Conservation (phyloP, 2,113 vertebrate genomes). For the Craseonycteris thonglongyai region DNA sequence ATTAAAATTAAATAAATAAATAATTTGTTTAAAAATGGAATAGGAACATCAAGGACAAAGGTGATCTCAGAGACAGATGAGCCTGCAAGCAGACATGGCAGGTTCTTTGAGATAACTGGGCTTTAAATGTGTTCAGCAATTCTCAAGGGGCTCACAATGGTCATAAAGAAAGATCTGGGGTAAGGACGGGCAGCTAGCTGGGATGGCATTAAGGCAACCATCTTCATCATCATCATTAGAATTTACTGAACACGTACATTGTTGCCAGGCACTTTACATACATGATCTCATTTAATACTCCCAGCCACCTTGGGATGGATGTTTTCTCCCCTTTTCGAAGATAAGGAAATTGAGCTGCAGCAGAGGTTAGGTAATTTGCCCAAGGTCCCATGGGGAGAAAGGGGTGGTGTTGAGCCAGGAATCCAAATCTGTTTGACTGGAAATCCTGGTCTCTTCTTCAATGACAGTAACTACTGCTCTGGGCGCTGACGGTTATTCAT, state of each 20-base stretch:
- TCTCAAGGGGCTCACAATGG: not conserved
- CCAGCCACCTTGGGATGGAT: not conserved
- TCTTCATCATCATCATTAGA: not conserved
- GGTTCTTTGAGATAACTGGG: fast-evolving
- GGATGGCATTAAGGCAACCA: not conserved
- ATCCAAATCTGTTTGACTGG: not conserved
- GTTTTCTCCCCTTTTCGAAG: not conserved
- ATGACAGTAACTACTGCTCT: not conserved
- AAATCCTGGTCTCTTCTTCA: not conserved
- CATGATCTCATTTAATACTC: not conserved
- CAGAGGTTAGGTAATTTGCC: not conserved
- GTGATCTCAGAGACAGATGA: not conserved
- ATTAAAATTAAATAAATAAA: not conserved
- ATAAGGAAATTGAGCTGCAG: not conserved
- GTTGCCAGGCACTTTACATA: not conserved
- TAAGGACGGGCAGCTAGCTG: not conserved
- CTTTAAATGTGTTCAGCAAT: not conserved
- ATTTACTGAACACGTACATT: not conserved
- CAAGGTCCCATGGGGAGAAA: not conserved
- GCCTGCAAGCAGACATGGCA: not conserved
- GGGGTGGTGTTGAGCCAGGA: not conserved
- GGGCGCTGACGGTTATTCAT: not conserved
- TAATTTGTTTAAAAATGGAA: not conserved
- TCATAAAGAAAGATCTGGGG: not conserved
- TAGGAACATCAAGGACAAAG: not conserved